Evolutionary conservation across 2,797 vertebrate species (phyloP).

Genomic region (Gastrophryne carolinensis): DNA sequence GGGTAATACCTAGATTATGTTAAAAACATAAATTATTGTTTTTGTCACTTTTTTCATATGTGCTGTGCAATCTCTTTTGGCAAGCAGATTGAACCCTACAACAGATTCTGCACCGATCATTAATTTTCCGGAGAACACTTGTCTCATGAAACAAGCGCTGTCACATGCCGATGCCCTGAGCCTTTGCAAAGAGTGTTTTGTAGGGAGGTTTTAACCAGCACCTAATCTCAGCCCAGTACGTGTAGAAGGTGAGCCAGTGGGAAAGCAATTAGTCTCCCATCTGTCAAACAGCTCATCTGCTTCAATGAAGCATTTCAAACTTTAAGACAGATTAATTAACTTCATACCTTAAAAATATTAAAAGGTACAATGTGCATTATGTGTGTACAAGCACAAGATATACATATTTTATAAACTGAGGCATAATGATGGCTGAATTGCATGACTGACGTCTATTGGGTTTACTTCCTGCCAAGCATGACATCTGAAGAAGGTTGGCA

Average conservation of each 20-base stretch:
- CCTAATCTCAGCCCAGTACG: background rate
- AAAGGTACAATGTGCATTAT: background rate
- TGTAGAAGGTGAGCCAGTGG: constrained; percentile 23
- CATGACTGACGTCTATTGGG: background rate
- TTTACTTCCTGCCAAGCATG: background rate
- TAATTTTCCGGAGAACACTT: constrained; percentile 19
- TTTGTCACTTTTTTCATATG: background rate
- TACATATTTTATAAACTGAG: background rate
- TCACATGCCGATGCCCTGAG: constrained; percentile 2
- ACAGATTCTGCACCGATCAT: constrained; percentile 7
- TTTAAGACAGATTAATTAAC: constrained; percentile 60
- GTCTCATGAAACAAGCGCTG: background rate
- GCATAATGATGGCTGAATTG: background rate
- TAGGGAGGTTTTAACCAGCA: too few relatives aligned
- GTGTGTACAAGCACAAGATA: background rate
- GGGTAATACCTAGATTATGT: too few relatives aligned
- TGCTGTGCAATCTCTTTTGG: background rate
- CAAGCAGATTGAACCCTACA: background rate
- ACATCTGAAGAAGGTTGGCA: too few relatives aligned
- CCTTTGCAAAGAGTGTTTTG: background rate
- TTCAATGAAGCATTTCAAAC: constrained; percentile 55
- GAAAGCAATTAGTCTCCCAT: constrained; percentile 52
- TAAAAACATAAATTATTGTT: too few relatives aligned
- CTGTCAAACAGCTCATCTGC: constrained; percentile 44
- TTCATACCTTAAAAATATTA: constrained; percentile 30